Percentiles rank a stretch among this genome's conserved stretches.
These are phyloP conservation scores for Panagrolaimus sp. DNA, from an alignment of 1,140 invertebrate species.

Conservation along the genomic window DNA sequence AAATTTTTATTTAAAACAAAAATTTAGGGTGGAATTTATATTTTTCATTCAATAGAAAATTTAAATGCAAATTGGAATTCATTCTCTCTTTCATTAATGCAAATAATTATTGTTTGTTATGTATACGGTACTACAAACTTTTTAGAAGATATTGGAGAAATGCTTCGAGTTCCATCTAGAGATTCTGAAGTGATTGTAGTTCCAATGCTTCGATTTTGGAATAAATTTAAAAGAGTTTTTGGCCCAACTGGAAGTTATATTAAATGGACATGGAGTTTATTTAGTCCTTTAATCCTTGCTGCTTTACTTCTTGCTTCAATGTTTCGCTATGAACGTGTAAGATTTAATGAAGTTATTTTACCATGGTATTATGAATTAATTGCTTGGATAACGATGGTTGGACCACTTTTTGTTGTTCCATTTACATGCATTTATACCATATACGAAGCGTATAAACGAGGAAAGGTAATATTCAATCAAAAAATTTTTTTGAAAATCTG, in stretches of 20 bases:
- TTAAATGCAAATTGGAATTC: slow-evolving; percentile 57
- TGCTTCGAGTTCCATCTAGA: slow-evolving; percentile 32
- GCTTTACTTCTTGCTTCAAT: slow-evolving; percentile 48
- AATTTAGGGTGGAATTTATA: slow-evolving; percentile 50
- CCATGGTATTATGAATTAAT: slow-evolving; percentile 50
- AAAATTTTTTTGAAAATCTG: too few species aligned
- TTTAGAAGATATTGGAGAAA: slow-evolving; percentile 48
- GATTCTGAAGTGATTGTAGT: neutral
- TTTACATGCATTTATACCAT: slow-evolving; percentile 28
- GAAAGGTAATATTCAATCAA: slow-evolving; percentile 21
- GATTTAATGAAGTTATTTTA: slow-evolving; percentile 41
- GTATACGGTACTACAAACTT: slow-evolving; percentile 54
- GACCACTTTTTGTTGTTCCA: slow-evolving; percentile 45
- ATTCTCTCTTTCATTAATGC: slow-evolving; percentile 44
- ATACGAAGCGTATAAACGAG: slow-evolving; percentile 18
- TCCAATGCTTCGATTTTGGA: slow-evolving; percentile 15
- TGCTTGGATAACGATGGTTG: slow-evolving; percentile 53
- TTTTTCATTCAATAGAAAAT: slow-evolving; percentile 55
- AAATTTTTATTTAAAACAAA: too few species aligned
- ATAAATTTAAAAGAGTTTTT: slow-evolving; percentile 31
- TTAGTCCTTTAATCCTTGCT: slow-evolving; percentile 41
- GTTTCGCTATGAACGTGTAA: slow-evolving; percentile 43
- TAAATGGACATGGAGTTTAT: slow-evolving; percentile 51
- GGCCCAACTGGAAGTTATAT: slow-evolving; percentile 50
- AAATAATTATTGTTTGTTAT: slow-evolving; percentile 49